Evolutionary conservation across 2,888 invertebrate genomes (phyloP).

Genomic region (Microplitis manilae): DNA sequence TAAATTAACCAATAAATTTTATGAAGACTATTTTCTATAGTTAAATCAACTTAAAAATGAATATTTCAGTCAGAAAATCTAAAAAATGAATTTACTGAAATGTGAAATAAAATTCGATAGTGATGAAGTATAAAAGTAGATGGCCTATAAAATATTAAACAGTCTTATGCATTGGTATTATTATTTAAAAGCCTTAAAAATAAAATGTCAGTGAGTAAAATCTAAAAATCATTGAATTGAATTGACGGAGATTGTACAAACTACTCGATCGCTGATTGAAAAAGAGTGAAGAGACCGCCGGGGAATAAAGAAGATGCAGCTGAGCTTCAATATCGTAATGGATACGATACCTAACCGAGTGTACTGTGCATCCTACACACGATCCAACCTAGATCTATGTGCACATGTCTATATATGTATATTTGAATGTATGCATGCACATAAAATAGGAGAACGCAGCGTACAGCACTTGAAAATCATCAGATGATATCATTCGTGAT

Average conservation of each 20-base stretch:
- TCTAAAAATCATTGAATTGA: not conserved
- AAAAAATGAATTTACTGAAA: no score
- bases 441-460: not conserved
- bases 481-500: not conserved
- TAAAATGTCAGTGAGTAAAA: not conserved
- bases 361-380: not conserved
- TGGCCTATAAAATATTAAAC: no score
- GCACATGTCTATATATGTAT: no score
- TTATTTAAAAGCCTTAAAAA: no score
- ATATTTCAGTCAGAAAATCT: no score
- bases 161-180: no score
- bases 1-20: no score
- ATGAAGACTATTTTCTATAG: no score
- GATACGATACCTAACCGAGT: not conserved
- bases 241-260: not conserved
- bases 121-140: no score
- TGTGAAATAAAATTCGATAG: no score
- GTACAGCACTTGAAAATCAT: not conserved
- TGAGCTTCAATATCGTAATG: slow-evolving; percentile 20
- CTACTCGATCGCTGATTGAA: slow-evolving; percentile 1
- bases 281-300: slow-evolving; percentile 1
- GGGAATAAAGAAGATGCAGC: slow-evolving; percentile 14
- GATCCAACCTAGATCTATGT: not conserved
- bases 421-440: not conserved
- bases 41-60: no score